These are phyloP conservation scores for Odontocolon sp. DNA, from an alignment of 2,888 invertebrate genomes.

Conservation along the genomic window DNA sequence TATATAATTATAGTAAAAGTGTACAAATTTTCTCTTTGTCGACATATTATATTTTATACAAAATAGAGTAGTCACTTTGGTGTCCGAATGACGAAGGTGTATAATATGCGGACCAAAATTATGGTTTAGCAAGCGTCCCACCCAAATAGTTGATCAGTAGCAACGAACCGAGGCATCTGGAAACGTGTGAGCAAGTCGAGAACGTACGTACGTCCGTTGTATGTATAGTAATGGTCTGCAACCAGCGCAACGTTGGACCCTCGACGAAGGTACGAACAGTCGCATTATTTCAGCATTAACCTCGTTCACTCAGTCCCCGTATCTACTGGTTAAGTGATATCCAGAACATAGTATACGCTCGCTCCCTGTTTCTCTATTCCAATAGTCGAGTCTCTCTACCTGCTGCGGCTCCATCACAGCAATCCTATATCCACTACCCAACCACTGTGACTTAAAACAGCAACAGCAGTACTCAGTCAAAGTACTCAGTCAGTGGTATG, in stretches of 20 bases:
- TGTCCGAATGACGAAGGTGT: too few species aligned
- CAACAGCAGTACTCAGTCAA: background rate
- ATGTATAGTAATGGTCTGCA: background rate
- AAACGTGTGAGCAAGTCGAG: background rate
- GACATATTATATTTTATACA: too few species aligned
- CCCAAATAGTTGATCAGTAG: too few species aligned
- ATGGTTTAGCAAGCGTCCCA: too few species aligned
- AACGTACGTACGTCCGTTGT: background rate
- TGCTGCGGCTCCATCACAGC: background rate
- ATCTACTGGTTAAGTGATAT: conserved; percentile 69
- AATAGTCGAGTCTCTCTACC: background rate
- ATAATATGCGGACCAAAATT: too few species aligned
- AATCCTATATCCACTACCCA: conserved; percentile 7
- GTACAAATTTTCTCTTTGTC: too few species aligned
- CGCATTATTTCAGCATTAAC: conserved; percentile 70
- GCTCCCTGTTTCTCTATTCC: conserved; percentile 1
- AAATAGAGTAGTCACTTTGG: too few species aligned
- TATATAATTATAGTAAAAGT: too few species aligned
- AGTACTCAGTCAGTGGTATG: background rate
- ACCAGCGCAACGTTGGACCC: conserved; percentile 8
- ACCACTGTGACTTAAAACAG: conserved; percentile 1
- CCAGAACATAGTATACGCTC: conserved; percentile 43
- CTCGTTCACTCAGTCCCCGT: conserved; percentile 61
- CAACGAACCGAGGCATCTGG: too few species aligned
- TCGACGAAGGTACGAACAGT: conserved; percentile 35